A percentile compares a stretch with the other conserved stretches of the same genome.
Conservation (phyloP, 2,888 invertebrate genomes). For the Cephalotes varians region DNA sequence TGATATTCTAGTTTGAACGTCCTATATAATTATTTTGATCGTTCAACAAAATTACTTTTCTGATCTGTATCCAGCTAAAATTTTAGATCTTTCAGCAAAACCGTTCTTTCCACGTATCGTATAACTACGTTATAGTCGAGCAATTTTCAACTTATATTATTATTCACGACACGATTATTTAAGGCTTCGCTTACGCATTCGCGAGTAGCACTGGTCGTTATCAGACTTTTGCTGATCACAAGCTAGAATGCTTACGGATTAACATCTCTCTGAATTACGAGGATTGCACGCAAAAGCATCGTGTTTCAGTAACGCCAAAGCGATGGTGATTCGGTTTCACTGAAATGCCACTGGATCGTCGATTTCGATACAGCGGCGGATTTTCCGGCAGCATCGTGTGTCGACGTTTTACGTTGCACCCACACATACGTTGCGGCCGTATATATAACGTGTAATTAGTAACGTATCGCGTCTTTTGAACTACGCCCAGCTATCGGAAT, state of each 20-base stretch:
- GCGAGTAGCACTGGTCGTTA: not conserved
- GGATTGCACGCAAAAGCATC: conserved; percentile 24
- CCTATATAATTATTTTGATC: too few species aligned
- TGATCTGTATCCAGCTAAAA: too few species aligned
- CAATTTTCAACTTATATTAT: not conserved
- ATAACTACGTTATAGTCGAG: too few species aligned
- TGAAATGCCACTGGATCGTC: conserved; percentile 44
- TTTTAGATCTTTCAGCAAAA: too few species aligned
- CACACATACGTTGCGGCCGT: not conserved
- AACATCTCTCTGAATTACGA: conserved; percentile 37
- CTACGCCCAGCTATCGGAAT: conserved; percentile 2
- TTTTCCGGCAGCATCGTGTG: conserved; percentile 37
- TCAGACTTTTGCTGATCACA: conserved; percentile 1
- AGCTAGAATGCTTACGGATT: conserved; percentile 23
- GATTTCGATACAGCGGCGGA: conserved; percentile 44
- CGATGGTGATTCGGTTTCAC: conserved; percentile 50
- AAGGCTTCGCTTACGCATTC: not conserved
- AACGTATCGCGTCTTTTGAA: conserved; percentile 29
- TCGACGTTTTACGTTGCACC: conserved; percentile 20
- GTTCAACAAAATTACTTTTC: too few species aligned
- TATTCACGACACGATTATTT: not conserved
- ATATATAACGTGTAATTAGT: conserved; percentile 34
- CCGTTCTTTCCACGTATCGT: too few species aligned
- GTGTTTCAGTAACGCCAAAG: conserved; percentile 37
- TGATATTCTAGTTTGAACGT: too few species aligned